Evolutionary conservation across 2,888 invertebrate species (phyloP).

Genomic region (Schizaphis graminum): DNA sequence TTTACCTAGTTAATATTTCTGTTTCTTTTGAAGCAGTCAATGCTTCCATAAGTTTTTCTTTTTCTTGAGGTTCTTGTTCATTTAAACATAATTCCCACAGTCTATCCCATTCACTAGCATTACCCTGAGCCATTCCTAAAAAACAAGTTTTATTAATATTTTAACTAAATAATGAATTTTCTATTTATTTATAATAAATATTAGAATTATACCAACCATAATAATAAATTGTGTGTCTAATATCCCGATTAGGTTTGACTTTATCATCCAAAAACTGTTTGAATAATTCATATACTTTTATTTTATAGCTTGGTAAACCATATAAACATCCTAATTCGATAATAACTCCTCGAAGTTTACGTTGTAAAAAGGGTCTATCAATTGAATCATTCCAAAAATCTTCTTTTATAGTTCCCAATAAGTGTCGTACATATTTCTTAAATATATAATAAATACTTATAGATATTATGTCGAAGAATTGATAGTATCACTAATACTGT

Average conservation of each 20-base stretch:
- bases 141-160: background rate
- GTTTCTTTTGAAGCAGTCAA: constrained; percentile 79
- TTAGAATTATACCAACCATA: constrained; percentile 73
- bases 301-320: constrained; percentile 23
- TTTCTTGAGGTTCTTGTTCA: constrained; percentile 86
- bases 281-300: constrained; percentile 47
- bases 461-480: background rate
- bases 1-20: constrained; percentile 78
- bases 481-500: background rate
- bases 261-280: constrained; percentile 74
- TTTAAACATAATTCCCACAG: constrained; percentile 81
- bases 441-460: background rate
- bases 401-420: constrained; percentile 36
- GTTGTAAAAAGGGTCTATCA: constrained; percentile 48
- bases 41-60: constrained; percentile 80
- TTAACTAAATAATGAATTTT: background rate
- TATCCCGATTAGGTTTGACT: constrained; percentile 75
- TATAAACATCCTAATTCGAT: constrained; percentile 49
- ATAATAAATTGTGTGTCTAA: constrained; percentile 78
- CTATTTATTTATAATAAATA: background rate
- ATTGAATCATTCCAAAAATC: constrained; percentile 54
- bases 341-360: constrained; percentile 50
- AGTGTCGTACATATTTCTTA: constrained; percentile 64
- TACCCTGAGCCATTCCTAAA: constrained; percentile 77
- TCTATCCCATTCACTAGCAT: constrained; percentile 80